Conservation (phyloP, 2,113 vertebrate genomes). For the Pseudolaguvia tuberculata region DNA sequence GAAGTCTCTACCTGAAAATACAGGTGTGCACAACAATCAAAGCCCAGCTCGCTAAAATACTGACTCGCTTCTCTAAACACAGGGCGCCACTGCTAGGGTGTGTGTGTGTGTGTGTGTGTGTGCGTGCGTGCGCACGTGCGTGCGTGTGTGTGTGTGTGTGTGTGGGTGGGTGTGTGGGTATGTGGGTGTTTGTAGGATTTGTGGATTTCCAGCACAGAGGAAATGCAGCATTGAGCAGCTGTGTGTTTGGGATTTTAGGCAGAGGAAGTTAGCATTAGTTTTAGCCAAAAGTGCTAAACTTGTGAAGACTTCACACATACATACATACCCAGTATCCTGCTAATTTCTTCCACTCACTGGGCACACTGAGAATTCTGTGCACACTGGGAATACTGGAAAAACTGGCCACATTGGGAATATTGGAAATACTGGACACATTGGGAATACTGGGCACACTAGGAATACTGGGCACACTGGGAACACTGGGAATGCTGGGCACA, state of each 20-base stretch:
- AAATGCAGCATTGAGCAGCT: constrained; percentile 30
- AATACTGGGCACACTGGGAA: too few relatives aligned
- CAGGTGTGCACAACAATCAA: constrained; percentile 50
- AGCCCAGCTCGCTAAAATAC: constrained; percentile 38
- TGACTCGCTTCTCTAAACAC: constrained; percentile 44
- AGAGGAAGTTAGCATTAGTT: constrained; percentile 42
- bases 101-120: constrained; percentile 30
- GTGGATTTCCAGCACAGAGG: constrained; percentile 45
- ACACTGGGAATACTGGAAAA: too few relatives aligned
- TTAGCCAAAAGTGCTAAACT: constrained; percentile 15
- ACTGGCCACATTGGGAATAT: too few relatives aligned
- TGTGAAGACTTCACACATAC: not conserved
- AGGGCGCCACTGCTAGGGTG: constrained; percentile 22
- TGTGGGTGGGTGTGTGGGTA: constrained; percentile 31
- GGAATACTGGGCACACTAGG: too few relatives aligned
- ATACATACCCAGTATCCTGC: not conserved
- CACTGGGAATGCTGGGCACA: too few relatives aligned
- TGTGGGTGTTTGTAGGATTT: constrained; percentile 38
- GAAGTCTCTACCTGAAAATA: constrained; percentile 52
- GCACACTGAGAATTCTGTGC: too few relatives aligned
- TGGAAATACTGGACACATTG: too few relatives aligned
- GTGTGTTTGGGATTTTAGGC: constrained; percentile 38
- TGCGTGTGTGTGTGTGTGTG: too few relatives aligned
- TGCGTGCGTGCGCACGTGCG: too few relatives aligned
- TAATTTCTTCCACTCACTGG: too few relatives aligned